Conservation (phyloP, 2,888 invertebrate genomes). For the Xestia sexstrigata region DNA sequence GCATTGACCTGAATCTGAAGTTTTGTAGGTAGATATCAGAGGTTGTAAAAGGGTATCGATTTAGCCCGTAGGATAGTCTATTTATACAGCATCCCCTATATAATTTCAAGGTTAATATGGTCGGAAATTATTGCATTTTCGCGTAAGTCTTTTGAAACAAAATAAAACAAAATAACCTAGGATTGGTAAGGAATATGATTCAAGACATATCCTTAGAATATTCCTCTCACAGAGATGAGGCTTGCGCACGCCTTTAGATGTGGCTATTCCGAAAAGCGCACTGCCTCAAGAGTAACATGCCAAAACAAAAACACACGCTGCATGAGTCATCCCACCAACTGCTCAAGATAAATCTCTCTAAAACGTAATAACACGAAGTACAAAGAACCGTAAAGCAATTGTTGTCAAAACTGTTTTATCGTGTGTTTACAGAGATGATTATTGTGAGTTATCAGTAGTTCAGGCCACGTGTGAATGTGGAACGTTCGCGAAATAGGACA, state of each 20-base stretch:
- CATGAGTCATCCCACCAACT: slow-evolving; percentile 39
- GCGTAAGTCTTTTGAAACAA: not conserved
- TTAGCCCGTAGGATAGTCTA: not conserved
- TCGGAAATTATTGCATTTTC: not conserved
- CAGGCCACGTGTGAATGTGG: slow-evolving; percentile 61
- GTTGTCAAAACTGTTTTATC: slow-evolving; percentile 52
- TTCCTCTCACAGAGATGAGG: not conserved
- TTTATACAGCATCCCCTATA: slow-evolving; percentile 1
- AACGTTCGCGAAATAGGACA: slow-evolving; percentile 56
- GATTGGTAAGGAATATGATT: not conserved
- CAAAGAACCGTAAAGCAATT: slow-evolving; percentile 49
- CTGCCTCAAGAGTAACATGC: not conserved
- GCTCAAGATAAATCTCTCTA: slow-evolving; percentile 27
- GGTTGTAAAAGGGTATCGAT: slow-evolving; percentile 1
- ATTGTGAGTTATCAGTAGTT: slow-evolving; percentile 46
- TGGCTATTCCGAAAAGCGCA: not conserved
- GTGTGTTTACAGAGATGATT: slow-evolving; percentile 46
- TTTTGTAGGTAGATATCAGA: slow-evolving; percentile 15
- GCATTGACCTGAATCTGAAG: slow-evolving; percentile 43
- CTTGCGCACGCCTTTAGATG: too few species aligned
- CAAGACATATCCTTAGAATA: not conserved
- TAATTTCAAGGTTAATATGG: not conserved
- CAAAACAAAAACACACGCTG: slow-evolving; percentile 19
- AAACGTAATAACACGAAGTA: slow-evolving; percentile 39
- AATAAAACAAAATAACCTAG: not conserved